Conservation (phyloP, 2,113 vertebrate species). For the Hyperoodon ampullatus region DNA sequence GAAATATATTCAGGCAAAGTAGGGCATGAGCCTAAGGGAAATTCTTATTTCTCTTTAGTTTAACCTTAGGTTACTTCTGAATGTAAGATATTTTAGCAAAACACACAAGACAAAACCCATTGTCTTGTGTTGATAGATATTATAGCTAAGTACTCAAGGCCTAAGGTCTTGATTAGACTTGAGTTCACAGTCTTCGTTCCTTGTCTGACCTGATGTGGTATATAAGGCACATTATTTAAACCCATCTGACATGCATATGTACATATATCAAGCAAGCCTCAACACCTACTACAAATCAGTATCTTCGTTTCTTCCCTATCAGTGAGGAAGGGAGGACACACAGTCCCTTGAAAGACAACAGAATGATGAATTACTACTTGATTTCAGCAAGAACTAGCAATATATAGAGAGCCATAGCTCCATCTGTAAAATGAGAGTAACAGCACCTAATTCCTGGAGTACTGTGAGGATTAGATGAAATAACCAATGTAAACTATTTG, state of each 20-base stretch:
- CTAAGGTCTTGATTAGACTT: background rate
- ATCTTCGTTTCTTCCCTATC: conserved; percentile 50
- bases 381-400: conserved; percentile 58
- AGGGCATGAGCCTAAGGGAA: background rate
- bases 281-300: conserved; percentile 67
- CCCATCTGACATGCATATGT: conserved; percentile 76
- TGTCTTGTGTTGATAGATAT: background rate
- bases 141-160: background rate
- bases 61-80: conserved; percentile 33
- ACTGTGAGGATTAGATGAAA: background rate
- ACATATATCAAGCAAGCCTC: conserved; percentile 83
- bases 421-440: background rate
- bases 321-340: conserved; percentile 20
- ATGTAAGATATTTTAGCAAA: conserved; percentile 47
- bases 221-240: background rate
- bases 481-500: background rate
- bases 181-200: background rate
- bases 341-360: conserved; percentile 47
- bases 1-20: background rate
- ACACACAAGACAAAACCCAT: background rate
- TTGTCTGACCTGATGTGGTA: background rate
- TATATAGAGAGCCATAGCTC: conserved; percentile 8
- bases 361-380: background rate
- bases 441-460: background rate
- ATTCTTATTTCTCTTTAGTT: background rate